These are phyloP conservation scores for Polypedilum vanderplanki DNA, from an alignment of 1,140 invertebrate species.

Conservation along the genomic window DNA sequence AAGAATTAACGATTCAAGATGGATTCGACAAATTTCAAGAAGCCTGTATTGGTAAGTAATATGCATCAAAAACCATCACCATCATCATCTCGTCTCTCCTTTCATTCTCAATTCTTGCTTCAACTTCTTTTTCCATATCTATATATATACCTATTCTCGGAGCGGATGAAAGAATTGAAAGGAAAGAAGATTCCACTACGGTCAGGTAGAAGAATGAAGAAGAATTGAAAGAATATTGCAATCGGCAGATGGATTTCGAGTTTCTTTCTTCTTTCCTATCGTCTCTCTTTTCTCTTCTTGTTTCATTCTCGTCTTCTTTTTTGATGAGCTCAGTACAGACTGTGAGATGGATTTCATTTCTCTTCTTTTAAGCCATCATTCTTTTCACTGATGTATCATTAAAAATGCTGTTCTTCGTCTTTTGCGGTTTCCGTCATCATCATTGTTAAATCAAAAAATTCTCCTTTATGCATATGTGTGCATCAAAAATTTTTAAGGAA, in stretches of 20 bases:
- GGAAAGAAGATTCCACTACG: background rate
- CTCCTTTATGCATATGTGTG: too few relatives aligned
- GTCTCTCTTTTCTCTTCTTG: background rate
- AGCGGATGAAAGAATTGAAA: constrained; percentile 2
- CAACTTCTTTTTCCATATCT: background rate
- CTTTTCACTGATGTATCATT: background rate
- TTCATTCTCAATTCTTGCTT: background rate
- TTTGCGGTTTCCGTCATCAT: background rate
- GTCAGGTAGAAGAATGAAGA: background rate
- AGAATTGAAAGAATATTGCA: background rate
- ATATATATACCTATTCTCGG: too few relatives aligned
- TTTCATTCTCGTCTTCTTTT: background rate
- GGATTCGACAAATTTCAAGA: constrained; percentile 20
- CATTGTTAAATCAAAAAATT: too few relatives aligned
- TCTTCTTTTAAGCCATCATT: constrained; percentile 10
- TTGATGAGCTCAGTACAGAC: background rate
- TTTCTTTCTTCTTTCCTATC: background rate
- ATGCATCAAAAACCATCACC: background rate
- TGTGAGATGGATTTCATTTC: background rate
- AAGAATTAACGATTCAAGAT: background rate
- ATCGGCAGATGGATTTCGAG: background rate
- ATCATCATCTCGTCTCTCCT: background rate
- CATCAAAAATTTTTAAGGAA: too few relatives aligned
- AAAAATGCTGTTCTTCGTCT: background rate
- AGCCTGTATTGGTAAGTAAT: constrained; percentile 14